Evolutionary conservation across 1,140 invertebrate species (phyloP), one percentile per base, ranked within the genome.

Genomic region (Oscheius sp.): DNA sequence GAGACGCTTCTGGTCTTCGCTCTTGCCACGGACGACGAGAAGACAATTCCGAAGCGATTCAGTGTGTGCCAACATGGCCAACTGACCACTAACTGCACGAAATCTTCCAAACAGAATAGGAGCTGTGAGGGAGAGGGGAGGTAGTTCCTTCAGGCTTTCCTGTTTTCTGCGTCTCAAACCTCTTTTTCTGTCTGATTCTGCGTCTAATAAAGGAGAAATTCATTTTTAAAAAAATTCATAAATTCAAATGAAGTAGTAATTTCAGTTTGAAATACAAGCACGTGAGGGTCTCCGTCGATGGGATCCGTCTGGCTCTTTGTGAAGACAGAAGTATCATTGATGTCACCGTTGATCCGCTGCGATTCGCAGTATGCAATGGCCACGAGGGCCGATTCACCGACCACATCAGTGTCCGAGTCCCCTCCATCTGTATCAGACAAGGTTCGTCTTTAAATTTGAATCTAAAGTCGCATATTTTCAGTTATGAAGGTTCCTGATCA

Each of bases 211-310:
- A n/a, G n/a, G n/a, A n/a, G n/a, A n/a, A n/a, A n/a, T n/a, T n/a
- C n/a, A n/a, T n/a, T n/a, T n/a, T n/a, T n/a, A n/a, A n/a, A n/a
- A n/a, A n/a, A n/a, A n/a, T n/a, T n/a, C n/a, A n/a, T n/a, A n/a
- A n/a, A n/a, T n/a, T n/a, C n/a, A n/a, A n/a, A n/a, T n/a, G n/a
- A n/a, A n/a, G n/a, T n/a, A n/a, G n/a, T n/a, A n/a, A n/a, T n/a
- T n/a, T n/a, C n/a, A n/a, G n/a, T n/a, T 91, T 98, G 34, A 98
- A 98, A 82, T 99, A 99, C 83, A 89, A 91, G 80, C 92, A 98
- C 90, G 91, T 92, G 3, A 88, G 95, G 28, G 87, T 96, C 1
- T 91, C 93, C 1, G 87, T 99, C 26, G 95, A 99, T 86, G 90
- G 91, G 0, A 87, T 98, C 3, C 93, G 96, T 86, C 87, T 98